phyloP scores from a whole-genome alignment of 2,888 invertebrate species.

The Agrotis puta region DNA sequence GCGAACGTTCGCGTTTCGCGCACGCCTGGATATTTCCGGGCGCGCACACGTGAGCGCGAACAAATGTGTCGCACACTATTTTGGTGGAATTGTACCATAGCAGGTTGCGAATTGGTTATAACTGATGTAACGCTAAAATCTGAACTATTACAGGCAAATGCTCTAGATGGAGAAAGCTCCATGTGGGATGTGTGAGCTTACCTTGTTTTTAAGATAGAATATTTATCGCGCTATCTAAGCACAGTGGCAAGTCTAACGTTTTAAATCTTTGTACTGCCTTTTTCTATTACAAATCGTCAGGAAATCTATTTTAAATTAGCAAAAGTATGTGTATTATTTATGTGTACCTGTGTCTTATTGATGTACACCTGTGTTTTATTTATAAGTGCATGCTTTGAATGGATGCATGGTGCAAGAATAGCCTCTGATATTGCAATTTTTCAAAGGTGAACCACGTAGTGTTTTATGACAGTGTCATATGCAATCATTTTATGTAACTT shows the following conservation, averaged over 20 bases:
- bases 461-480: not conserved
- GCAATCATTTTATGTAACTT: not conserved
- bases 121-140: not conserved
- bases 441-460: not conserved
- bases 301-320: conserved; percentile 17
- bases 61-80: no score
- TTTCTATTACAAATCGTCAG: conserved; percentile 35
- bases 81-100: no score
- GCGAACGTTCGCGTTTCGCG: no score
- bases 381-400: conserved; percentile 44
- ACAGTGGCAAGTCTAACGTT: not conserved
- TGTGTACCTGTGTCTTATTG: conserved; percentile 36
- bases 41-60: no score
- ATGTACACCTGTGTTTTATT: conserved; percentile 34
- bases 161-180: not conserved
- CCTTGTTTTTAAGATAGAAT: not conserved
- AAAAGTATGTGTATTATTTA: conserved; percentile 27
- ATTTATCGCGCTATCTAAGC: not conserved
- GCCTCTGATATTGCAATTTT: conserved; percentile 5
- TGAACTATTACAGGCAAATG: not conserved
- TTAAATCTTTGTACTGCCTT: conserved; percentile 1
- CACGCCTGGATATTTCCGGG: no score
- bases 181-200: not conserved
- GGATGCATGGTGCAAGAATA: conserved; percentile 21
- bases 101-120: no score